A percentile compares a stretch with the other conserved stretches of the same genome.
Evolutionary conservation across 1,140 invertebrate species (phyloP).

Genomic region (Protaetia brevitarsis): DNA sequence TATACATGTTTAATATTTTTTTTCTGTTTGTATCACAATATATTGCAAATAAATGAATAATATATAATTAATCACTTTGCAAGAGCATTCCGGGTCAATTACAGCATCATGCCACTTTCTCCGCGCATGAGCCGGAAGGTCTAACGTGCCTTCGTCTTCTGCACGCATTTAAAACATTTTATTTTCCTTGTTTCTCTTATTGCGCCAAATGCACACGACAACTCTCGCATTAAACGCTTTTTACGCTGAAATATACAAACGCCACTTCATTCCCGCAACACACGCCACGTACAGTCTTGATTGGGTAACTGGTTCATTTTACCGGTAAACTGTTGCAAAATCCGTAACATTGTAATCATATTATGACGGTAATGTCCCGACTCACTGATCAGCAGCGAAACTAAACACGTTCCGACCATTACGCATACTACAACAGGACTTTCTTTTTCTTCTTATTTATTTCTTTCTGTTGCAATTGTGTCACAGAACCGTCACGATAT

Average conservation of each 20-base stretch:
- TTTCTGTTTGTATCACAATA: too few species aligned
- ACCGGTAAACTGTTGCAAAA: constrained; percentile 1
- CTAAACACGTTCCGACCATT: constrained; percentile 6
- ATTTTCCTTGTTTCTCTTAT: background rate
- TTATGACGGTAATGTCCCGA: background rate
- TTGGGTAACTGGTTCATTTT: background rate
- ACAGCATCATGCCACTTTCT: background rate
- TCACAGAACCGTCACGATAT: too few species aligned
- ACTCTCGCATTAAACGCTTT: background rate
- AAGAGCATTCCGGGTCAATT: too few species aligned
- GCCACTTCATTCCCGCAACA: background rate
- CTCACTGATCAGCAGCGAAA: background rate
- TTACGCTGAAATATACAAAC: background rate
- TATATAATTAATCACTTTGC: too few species aligned
- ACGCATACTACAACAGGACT: background rate
- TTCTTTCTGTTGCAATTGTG: too few species aligned
- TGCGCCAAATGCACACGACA: background rate
- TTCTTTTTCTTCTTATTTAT: constrained; percentile 3
- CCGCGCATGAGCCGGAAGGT: background rate
- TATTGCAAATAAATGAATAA: too few species aligned
- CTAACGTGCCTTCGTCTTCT: background rate
- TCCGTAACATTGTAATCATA: constrained; percentile 11
- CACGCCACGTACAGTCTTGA: background rate
- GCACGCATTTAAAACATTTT: constrained; percentile 2
- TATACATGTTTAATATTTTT: too few species aligned